Evolutionary conservation across 1,140 invertebrate species (phyloP).

Genomic region (Ceratitis capitata): DNA sequence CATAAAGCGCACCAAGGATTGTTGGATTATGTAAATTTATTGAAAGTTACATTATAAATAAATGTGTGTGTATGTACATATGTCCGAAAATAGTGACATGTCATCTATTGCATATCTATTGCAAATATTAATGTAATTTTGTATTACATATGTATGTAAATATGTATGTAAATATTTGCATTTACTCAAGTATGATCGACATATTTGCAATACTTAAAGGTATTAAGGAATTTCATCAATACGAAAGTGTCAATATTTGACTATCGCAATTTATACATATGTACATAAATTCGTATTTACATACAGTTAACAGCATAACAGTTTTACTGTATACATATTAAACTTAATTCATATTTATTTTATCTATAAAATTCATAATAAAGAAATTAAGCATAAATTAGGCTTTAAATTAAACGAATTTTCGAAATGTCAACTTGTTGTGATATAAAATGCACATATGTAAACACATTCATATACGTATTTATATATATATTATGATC

Average conservation of each 20-base stretch:
- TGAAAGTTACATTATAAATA: neutral
- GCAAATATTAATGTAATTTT: neutral
- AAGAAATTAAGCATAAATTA: neutral
- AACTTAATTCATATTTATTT: neutral
- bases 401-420: neutral
- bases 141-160: neutral
- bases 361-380: neutral
- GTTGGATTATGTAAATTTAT: no score
- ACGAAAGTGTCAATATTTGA: neutral
- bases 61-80: neutral
- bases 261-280: neutral
- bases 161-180: neutral
- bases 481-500: no score
- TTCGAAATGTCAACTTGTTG: neutral
- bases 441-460: no score
- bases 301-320: neutral
- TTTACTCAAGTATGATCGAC: neutral
- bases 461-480: no score
- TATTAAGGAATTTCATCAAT: neutral
- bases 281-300: neutral
- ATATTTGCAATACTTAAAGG: constrained; percentile 4
- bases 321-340: neutral
- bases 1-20: no score
- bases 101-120: neutral
- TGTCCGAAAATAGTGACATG: no score